Evolutionary conservation across 2,797 vertebrate species (phyloP), one percentile per base, ranked within the genome.

Genomic region (Orientallactaga sibirica): DNA sequence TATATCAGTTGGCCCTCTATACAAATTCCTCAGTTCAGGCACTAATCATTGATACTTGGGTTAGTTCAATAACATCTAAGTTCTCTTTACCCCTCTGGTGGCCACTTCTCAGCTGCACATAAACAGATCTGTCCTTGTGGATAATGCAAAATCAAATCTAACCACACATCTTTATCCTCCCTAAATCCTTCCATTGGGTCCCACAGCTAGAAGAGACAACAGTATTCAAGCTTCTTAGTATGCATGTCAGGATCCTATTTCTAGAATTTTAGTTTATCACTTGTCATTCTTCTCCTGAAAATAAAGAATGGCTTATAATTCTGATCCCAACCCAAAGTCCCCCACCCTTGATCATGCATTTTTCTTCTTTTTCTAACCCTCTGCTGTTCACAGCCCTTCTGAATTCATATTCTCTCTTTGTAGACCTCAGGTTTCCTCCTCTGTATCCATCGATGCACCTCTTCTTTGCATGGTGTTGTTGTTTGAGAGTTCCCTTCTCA

Each of bases 241-340:
- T 91, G 48, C 6, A 68, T 58, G 25, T 16, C 1, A 87, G 73
- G n/a, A 58, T 6, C 2, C 12, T 88, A 55, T 73, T 92, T 93
- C 71, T 80, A 91, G 78, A 73, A 76, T 75, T 77, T 87, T 81
- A 92, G 77, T 78, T 61, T 4, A 41, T 29, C 33, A 68, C 9
- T 52, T 88, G 24, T 71, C 58, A 77, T 88, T 76, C 14, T 71
- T n/a, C 74, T 68, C 37, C 22, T 86, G 16, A 80, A 55, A 88
- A 79, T 76, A 75, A 83, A 43, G 25, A 52, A 67, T 43, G 67
- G 5, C 22, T 20, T 76, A 6, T 68, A 33, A 0, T 83, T 81
- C 16, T 9, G 11, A 62, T 1, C 1, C 0, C 12, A 58, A 4
- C 11, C 7, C 12, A 58, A 58, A 58, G 6, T n/a, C 37, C 19